Evolutionary conservation across 2,797 vertebrate genomes (phyloP).

Genomic region (Lacerta agilis): DNA sequence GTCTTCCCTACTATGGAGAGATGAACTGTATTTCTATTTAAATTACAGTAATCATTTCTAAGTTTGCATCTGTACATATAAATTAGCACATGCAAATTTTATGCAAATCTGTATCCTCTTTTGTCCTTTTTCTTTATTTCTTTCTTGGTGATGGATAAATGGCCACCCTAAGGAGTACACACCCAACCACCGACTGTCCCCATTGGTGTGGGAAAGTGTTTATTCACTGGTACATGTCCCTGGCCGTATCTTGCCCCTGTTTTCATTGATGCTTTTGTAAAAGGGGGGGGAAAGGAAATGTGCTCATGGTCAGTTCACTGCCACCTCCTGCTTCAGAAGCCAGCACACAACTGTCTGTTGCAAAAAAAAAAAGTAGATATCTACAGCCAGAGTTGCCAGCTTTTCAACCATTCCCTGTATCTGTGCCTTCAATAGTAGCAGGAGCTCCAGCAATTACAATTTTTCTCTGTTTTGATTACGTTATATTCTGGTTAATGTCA

Average conservation of each 20-base stretch:
- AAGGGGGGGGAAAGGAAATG: background rate
- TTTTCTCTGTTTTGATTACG: background rate
- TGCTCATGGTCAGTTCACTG: background rate
- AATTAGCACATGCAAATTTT: no score
- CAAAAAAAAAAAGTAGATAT: background rate
- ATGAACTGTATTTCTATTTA: no score
- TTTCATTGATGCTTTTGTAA: background rate
- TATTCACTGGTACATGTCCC: background rate
- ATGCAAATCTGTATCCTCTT: no score
- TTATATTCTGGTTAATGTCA: no score
- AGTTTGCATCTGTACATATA: no score
- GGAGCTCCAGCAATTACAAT: background rate
- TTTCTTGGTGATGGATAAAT: no score
- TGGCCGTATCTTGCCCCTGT: background rate
- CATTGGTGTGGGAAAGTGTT: background rate
- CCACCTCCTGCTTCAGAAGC: background rate
- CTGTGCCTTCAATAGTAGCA: background rate
- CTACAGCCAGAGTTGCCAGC: background rate
- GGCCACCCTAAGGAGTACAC: background rate
- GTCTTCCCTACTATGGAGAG: no score
- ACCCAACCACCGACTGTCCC: background rate
- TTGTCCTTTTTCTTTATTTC: no score
- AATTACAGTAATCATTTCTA: no score
- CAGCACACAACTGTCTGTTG: background rate
- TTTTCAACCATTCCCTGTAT: background rate